These are phyloP conservation scores for Amiota mariae DNA, from an alignment of 2,888 invertebrate species.

Conservation along the genomic window DNA sequence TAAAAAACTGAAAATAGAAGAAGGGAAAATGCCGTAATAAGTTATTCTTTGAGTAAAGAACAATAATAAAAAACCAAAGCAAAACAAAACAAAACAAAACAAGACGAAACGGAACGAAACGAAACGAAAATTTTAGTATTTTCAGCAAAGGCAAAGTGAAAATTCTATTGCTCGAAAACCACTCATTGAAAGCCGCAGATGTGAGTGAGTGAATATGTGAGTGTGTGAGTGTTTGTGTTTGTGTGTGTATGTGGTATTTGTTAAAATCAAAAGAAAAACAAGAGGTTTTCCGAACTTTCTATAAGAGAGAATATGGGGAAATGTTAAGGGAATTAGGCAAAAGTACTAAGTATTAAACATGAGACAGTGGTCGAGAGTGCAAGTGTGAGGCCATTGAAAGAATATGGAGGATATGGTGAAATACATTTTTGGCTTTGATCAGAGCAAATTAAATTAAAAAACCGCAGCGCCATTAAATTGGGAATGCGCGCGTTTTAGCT, in stretches of 20 bases:
- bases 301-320: no score
- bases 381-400: background rate
- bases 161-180: slow-evolving; percentile 1
- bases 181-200: slow-evolving; percentile 22
- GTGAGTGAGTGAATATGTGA: background rate
- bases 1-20: slow-evolving; percentile 8
- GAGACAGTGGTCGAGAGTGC: background rate
- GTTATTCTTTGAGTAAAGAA: background rate
- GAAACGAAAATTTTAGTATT: background rate
- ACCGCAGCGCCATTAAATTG: slow-evolving; percentile 60
- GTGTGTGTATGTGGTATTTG: no score
- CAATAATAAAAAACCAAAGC: background rate
- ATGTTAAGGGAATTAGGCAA: no score
- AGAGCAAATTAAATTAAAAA: slow-evolving; percentile 58
- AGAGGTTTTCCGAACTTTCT: no score
- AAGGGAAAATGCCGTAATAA: background rate
- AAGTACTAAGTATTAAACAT: no score
- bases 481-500: slow-evolving; percentile 23
- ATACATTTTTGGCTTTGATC: slow-evolving; percentile 41
- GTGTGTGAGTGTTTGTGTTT: no score
- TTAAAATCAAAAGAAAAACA: background rate
- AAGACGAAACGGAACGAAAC: background rate
- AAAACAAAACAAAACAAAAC: background rate
- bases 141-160: background rate
- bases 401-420: background rate